Evolutionary conservation across 1,140 invertebrate genomes (phyloP), one percentile per base, ranked within the genome.

Genomic region (Diorhabda carinulata): DNA sequence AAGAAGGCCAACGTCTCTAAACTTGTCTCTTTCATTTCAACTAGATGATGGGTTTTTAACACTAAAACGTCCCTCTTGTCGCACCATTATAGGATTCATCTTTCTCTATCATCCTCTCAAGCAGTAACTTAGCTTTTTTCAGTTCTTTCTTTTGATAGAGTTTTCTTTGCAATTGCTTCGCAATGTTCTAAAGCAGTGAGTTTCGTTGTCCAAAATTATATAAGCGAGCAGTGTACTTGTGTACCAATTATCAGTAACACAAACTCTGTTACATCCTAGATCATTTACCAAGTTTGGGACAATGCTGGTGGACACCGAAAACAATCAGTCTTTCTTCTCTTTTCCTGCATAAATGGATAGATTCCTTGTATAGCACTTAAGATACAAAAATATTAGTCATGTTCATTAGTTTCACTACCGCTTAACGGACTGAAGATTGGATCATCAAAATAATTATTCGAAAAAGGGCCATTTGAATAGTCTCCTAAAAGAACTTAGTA

Each of bases 381-480:
- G 25, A 25, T 25, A 25, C 25, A 25, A 25, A 25, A 25, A 25
- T 25, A 25, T 25, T 25, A 25, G 25, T 25, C 25, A 86, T 70
- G 83, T 86, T 73, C 57, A 56, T 56, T 57, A 57, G 3, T n/a
- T 57, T 57, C 25, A n/a, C 25, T 25, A 5, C 57, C 7, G 25
- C 3, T 7, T 7, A 2, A 56, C 25, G 25, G 25, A 25, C 25
- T 25, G 25, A 25, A 25, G 25, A 25, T 25, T 25, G 25, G 25
- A 25, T 25, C 25, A 25, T 25, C 25, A 25, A 25, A 1, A 25
- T 25, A 25, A 25, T 25, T 25, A 25, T 25, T 25, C 25, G 25
- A 25, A 25, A 25, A 25, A 25, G 0, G 1, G 2, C 25, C 1
- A 25, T 25, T 25, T 25, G 25, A 25, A 25, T 25, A 25, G 25